Base-by-base conservation (phyloP, 2,888 invertebrate genomes). In the Calameuta idolon region DNA sequence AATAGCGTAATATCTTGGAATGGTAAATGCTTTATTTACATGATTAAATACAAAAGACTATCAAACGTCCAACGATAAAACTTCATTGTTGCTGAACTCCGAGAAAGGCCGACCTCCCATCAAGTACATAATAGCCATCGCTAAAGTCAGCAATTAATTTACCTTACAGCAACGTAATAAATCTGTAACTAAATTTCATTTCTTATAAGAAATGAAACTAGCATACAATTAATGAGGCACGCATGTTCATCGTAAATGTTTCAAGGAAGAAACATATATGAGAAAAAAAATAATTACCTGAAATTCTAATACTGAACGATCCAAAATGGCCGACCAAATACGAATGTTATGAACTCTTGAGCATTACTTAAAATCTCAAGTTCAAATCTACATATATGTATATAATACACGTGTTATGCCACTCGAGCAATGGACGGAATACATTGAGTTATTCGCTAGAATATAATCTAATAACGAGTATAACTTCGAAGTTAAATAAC, bases 211-310 rank as follows among this genome's bases (percentile, higher is more conserved):
- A 79, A 78, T 78, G 77, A 75, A 80, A 80, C 34, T 77, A 80
- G 77, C 78, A 73, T 74, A 71, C 71, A 34, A 23, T 55, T 23
- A 23, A 55, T 9, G 55, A 55, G 23, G 34, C 35, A 33, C 12
- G 2, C 23, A 40, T 23, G 30, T 76, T 81, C 84, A 84, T 84
- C 12, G 71, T 81, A 82, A 74, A 81, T 80, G 82, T 86, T 85
- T 85, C 83, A 33, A 1, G 9, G 5, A n/a, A 69, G 81, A 85
- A 85, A 85, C 80, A 84, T 80, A 77, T 79, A 77, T 76, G 84
- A 86, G 82, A 82, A 81, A 12, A 35, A 35, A 34, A 69, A 30
- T 75, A n/a, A 55, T 55, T 23, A 55, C 23, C 23, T 55, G 23
- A 0, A 55, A 9, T 23, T 55, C 23, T 55, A 55, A 55, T 23